phyloP scores from a whole-genome alignment of 2,113 vertebrate genomes.

The Caranx ignobilis region DNA sequence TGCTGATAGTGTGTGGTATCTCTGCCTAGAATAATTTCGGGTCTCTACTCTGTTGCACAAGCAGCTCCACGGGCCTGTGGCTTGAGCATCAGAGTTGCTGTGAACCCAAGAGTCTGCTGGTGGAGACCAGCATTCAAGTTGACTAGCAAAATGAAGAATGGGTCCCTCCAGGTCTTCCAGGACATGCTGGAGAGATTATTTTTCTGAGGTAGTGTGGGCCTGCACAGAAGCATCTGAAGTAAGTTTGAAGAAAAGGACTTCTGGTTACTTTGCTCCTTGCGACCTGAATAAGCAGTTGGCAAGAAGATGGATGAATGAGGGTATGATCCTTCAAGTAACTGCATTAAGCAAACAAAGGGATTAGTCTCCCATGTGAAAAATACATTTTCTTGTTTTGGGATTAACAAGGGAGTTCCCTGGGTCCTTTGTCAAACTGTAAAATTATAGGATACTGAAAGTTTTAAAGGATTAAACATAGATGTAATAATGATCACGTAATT shows the following conservation, averaged over 20 bases:
- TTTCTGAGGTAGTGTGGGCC: no score
- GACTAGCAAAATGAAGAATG: neutral
- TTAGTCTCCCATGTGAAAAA: conserved; percentile 24
- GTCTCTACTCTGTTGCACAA: neutral
- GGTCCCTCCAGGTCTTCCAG: neutral
- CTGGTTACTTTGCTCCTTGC: conserved; percentile 13
- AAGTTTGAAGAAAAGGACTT: conserved; percentile 24
- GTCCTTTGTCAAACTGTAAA: conserved; percentile 26
- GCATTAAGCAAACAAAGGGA: conserved; percentile 17
- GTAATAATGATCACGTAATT: neutral
- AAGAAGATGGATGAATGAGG: conserved; percentile 34
- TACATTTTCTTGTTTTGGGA: neutral
- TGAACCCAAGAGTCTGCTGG: neutral
- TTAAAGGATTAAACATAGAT: neutral
- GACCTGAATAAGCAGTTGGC: conserved; percentile 26
- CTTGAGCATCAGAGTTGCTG: neutral
- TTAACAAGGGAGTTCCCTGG: conserved; percentile 2
- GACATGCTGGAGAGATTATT: no score
- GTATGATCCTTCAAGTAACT: conserved; percentile 12
- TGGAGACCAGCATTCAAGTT: neutral
- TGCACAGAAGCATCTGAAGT: conserved; percentile 7
- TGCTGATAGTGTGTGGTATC: neutral
- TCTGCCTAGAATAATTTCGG: neutral
- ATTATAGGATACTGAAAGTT: neutral
- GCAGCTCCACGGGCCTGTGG: neutral